Conservation (phyloP, 2,797 vertebrate species). For the Numenius phaeopus region DNA sequence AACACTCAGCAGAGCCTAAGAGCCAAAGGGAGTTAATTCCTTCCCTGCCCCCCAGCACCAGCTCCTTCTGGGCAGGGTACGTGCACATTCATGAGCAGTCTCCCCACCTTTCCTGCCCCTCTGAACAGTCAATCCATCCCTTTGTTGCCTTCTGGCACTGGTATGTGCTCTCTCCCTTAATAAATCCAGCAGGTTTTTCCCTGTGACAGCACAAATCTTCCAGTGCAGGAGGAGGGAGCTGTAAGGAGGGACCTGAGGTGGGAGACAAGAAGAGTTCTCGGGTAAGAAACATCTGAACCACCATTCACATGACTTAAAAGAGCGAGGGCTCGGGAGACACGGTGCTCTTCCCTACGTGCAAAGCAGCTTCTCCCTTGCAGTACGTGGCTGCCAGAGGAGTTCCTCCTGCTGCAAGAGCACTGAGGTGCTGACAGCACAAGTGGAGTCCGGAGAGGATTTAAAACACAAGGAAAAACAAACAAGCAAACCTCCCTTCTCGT, state of each 20-base stretch:
- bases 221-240: neutral
- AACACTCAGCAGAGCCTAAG: neutral
- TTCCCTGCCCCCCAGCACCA: neutral
- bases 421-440: neutral
- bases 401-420: neutral
- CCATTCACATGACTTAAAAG: neutral
- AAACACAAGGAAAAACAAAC: neutral
- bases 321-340: fast-evolving
- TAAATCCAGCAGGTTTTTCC: neutral
- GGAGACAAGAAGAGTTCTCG: neutral
- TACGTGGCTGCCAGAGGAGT: neutral
- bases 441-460: neutral
- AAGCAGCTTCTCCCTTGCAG: neutral
- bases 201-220: neutral
- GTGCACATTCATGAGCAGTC: neutral
- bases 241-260: neutral
- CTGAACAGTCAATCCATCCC: neutral
- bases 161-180: neutral
- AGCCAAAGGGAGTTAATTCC: neutral
- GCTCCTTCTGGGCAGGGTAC: neutral
- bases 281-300: neutral
- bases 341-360: neutral
- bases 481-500: neutral
- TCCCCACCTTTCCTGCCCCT: neutral
- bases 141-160: neutral